Percentiles rank a stretch among this genome's conserved stretches.
Evolutionary conservation across 2,113 vertebrate species (phyloP).

Genomic region (Grammomys dolichurus): DNA sequence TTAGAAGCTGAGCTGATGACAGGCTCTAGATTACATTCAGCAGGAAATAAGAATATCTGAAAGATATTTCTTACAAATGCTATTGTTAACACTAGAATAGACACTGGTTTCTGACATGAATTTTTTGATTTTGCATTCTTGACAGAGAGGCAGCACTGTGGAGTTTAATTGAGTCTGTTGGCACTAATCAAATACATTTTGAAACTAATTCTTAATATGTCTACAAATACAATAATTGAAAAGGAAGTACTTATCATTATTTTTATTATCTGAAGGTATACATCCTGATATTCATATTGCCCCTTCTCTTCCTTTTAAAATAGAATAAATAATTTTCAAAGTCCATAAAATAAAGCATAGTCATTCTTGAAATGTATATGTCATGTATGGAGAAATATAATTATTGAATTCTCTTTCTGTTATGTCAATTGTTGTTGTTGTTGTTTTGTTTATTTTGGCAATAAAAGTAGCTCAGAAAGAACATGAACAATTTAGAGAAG

Average conservation of each 20-base stretch:
- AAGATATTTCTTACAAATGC: conserved; percentile 71
- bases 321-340: background rate
- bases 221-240: background rate
- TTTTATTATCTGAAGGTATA: background rate
- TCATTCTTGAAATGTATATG: conserved; percentile 2
- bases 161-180: background rate
- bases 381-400: background rate
- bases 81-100: conserved; percentile 55
- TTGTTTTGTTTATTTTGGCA: background rate
- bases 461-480: background rate
- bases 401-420: background rate
- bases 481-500: background rate
- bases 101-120: conserved; percentile 42
- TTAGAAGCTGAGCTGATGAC: conserved; percentile 74
- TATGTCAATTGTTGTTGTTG: background rate
- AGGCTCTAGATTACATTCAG: conserved; percentile 66
- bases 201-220: background rate
- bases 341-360: background rate
- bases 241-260: background rate
- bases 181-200: background rate
- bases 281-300: background rate
- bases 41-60: conserved; percentile 67
- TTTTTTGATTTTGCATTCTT: conserved; percentile 42
- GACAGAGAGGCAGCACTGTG: background rate
- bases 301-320: conserved; percentile 25